Base-by-base conservation (phyloP, 2,888 invertebrate genomes). In the Sphaerophoria rueppellii region DNA sequence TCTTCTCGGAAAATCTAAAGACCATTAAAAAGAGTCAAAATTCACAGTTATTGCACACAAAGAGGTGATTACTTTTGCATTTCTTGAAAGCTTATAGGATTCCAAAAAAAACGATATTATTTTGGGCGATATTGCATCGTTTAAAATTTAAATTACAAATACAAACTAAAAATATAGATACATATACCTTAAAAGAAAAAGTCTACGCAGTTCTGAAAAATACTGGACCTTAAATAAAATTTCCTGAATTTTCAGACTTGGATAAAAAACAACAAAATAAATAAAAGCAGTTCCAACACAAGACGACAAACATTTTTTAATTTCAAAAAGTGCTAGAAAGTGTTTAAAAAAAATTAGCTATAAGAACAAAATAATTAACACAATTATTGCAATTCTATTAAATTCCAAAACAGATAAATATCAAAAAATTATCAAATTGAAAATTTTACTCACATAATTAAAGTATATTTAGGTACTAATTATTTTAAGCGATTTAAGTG, bases 321-420 rank as follows among this genome's bases (percentile, higher is more conserved):
- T 54, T 54, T 54, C 54, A 54, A 54, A 43, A 54, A 54, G 54
- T 54, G 54, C 54, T 54, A 52, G 24, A 54, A 54, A 43, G 6
- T 7, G 6, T 40, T 7, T 12, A 9, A 43, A 43, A 6, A 43
- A 5, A 43, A 11, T 3, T 9, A 43, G 4, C 6, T 43, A 7
- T 9, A 4, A 14, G 1, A 34, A 34, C 0, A 55, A 55, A n/a
- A 35, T n/a, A 54, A 5, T 34, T 34, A 40, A 40, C 40, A 1
- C 40, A 40, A 40, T 43, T 43, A 43, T 43, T 43, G 43, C 4
- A 43, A 11, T 7, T 43, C 43, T 9, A 43, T 43, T 43, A 43
- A 43, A 43, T 11, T 11, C 9, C 9, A 11, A 43, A 9, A 43
- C 43, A 43, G 12, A 12, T 43, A 43, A 14, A 55, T n/a, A 55